Evolutionary conservation across 2,113 vertebrate species (phyloP).

Genomic region (Neomonachus schauinslandi): DNA sequence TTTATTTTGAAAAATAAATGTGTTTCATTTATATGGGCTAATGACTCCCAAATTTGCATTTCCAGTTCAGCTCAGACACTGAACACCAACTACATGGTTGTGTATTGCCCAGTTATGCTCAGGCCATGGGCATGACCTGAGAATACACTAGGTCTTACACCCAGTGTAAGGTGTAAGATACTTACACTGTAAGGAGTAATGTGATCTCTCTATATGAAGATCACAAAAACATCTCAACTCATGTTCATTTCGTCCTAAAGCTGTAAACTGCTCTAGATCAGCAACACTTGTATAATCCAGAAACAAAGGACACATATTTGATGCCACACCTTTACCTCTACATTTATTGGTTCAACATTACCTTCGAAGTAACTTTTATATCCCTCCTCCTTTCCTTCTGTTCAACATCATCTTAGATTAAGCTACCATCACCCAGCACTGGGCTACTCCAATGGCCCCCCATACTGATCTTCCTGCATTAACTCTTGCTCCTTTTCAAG

Average conservation of each 20-base stretch:
- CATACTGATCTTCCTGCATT: background rate
- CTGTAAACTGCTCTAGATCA: background rate
- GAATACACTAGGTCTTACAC: too few relatives aligned
- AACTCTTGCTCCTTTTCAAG: background rate
- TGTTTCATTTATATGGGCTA: background rate
- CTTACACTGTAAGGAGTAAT: too few relatives aligned
- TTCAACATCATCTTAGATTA: background rate
- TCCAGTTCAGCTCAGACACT: background rate
- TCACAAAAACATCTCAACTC: background rate
- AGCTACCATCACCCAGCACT: background rate
- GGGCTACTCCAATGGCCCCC: accelerated
- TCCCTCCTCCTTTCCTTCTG: background rate
- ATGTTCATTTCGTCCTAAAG: background rate
- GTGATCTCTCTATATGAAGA: background rate
- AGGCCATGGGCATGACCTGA: too few relatives aligned
- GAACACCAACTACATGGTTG: background rate
- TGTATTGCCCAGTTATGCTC: too few relatives aligned
- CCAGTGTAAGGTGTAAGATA: too few relatives aligned
- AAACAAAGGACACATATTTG: background rate
- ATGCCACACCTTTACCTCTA: background rate
- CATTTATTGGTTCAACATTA: background rate
- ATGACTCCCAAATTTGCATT: constrained; percentile 33
- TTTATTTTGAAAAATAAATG: background rate
- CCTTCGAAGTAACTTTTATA: background rate
- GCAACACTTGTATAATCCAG: background rate